Evolutionary conservation across 2,797 vertebrate species (phyloP).

Genomic region (Xenopus petersii): DNA sequence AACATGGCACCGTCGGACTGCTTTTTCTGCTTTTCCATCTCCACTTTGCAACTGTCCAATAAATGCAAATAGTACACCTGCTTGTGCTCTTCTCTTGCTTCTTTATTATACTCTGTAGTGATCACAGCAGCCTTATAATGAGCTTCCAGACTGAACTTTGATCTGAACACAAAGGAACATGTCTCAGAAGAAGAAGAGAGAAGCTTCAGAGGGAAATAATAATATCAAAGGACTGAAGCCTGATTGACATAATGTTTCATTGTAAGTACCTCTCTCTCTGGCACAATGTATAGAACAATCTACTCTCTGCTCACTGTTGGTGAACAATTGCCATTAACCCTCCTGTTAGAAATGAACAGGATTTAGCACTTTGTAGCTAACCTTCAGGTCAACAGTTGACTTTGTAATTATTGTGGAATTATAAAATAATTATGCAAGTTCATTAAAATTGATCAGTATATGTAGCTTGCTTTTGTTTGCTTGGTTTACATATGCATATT

Average conservation of each 20-base stretch:
- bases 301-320: background rate
- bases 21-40: background rate
- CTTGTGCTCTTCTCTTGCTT: slow-evolving; percentile 30
- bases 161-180: slow-evolving; percentile 51
- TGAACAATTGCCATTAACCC: no score
- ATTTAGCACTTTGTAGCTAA: no score
- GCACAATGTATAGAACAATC: background rate
- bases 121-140: slow-evolving; percentile 11
- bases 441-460: no score
- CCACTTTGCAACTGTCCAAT: background rate
- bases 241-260: background rate
- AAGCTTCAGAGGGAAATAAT: slow-evolving; percentile 37
- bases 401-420: no score
- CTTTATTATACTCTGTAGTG: slow-evolving; percentile 19
- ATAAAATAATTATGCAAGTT: no score
- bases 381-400: no score
- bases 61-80: slow-evolving; percentile 10
- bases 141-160: slow-evolving; percentile 33
- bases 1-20: no score
- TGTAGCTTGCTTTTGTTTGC: no score
- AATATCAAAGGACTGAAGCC: slow-evolving; percentile 46
- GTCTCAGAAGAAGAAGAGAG: slow-evolving; percentile 32
- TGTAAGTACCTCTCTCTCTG: slow-evolving; percentile 11
- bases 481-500: no score
- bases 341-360: no score